Conservation (phyloP, 1,140 invertebrate species). For the Drosophila sucinea region DNA sequence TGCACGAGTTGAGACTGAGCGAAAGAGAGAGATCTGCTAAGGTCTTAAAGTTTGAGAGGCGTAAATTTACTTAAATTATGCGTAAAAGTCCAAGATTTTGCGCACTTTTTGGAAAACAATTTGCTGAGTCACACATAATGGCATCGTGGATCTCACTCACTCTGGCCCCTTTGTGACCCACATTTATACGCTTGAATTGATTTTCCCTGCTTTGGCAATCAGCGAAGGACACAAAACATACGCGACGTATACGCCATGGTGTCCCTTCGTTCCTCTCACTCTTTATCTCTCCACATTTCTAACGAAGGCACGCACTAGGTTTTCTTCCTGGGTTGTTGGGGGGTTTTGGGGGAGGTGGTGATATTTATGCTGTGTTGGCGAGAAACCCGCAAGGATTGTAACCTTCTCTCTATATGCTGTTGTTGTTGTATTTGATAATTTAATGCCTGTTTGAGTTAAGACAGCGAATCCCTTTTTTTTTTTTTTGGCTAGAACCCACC, state of each 20-base stretch:
- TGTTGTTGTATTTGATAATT: constrained; percentile 69
- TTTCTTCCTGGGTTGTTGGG: neutral
- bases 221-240: constrained; percentile 58
- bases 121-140: constrained; percentile 65
- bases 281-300: constrained; percentile 66
- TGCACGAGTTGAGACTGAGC: constrained; percentile 26
- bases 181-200: constrained; percentile 78
- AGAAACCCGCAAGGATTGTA: constrained; percentile 30
- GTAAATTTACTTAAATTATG: constrained; percentile 81
- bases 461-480: constrained; percentile 58
- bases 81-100: constrained; percentile 58
- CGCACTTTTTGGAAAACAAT: constrained; percentile 51
- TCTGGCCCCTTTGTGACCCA: constrained; percentile 60
- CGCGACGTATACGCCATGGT: constrained; percentile 68
- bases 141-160: constrained; percentile 1
- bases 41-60: constrained; percentile 65
- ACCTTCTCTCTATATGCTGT: constrained; percentile 22
- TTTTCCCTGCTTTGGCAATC: constrained; percentile 75
- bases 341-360: constrained; percentile 32
- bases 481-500: constrained; percentile 41
- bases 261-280: neutral
- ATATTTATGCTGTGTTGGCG: constrained; percentile 73
- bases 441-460: constrained; percentile 78
- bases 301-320: constrained; percentile 75
- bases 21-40: constrained; percentile 15